phyloP scores from a whole-genome alignment of 2,797 vertebrate genomes.

The Pangasius larnaudii region DNA sequence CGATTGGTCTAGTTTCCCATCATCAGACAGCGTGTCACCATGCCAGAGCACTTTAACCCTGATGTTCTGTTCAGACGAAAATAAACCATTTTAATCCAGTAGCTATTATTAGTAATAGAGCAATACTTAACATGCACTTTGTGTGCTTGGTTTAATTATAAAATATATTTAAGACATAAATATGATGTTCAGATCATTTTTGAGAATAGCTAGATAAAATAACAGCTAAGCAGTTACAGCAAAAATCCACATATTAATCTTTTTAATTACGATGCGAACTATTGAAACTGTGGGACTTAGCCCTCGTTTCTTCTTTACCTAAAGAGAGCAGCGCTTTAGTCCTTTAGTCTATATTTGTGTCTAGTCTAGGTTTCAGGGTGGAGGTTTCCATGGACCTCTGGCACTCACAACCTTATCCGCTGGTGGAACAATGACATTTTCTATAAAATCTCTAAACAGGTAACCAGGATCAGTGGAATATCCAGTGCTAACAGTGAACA shows the following conservation, averaged over 20 bases:
- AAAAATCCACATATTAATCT: not conserved
- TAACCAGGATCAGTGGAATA: not conserved
- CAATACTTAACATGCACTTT: not conserved
- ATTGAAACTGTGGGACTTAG: not conserved
- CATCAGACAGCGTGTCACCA: not conserved
- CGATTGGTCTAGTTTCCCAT: not conserved
- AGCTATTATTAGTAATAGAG: not conserved
- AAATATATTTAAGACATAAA: not conserved
- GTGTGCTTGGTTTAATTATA: not conserved
- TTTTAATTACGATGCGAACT: not conserved
- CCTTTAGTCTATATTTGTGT: not conserved
- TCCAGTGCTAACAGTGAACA: not conserved
- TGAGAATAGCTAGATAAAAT: not conserved
- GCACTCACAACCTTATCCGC: not conserved
- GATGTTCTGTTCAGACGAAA: not conserved
- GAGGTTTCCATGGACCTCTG: too few relatives aligned
- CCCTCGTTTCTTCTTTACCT: not conserved
- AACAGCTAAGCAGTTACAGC: not conserved
- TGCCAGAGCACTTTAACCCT: not conserved
- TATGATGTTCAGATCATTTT: not conserved
- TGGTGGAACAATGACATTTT: not conserved
- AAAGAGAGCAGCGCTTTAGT: not conserved
- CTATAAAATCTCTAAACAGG: not conserved
- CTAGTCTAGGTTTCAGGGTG: not conserved
- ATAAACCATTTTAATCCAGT: not conserved